phyloP scores from a whole-genome alignment of 2,797 vertebrate genomes.

The Galago senegalensis region DNA sequence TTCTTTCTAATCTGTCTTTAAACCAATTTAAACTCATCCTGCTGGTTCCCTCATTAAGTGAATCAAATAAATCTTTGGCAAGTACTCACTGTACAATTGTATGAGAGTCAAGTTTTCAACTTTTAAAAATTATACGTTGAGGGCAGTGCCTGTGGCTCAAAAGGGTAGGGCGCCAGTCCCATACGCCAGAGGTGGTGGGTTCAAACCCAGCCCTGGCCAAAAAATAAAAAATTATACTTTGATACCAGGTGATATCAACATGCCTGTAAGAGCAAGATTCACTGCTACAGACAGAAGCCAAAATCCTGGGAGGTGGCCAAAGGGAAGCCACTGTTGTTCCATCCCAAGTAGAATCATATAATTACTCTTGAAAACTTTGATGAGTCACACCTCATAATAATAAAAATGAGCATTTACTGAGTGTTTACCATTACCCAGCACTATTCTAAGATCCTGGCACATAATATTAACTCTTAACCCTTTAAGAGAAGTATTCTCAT shows the following conservation, averaged over 20 bases:
- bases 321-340: not conserved
- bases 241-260: conserved; percentile 43
- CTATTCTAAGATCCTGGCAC: not conserved
- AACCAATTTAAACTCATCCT: conserved; percentile 25
- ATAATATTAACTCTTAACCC: not conserved
- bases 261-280: conserved; percentile 62
- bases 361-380: not conserved
- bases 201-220: too few relatives aligned
- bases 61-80: conserved; percentile 60
- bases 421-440: conserved; percentile 3
- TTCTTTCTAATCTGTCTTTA: conserved; percentile 61
- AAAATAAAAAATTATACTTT: conserved; percentile 58
- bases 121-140: conserved; percentile 67
- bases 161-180: too few relatives aligned
- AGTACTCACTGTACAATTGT: not conserved
- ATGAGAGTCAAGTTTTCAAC: conserved; percentile 56
- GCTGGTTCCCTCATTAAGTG: conserved; percentile 53
- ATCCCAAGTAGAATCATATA: not conserved
- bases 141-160: too few relatives aligned
- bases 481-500: not conserved
- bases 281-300: not conserved
- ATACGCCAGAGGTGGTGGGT: too few relatives aligned
- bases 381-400: conserved; percentile 52
- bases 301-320: not conserved
- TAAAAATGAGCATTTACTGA: conserved; percentile 54